Conservation (phyloP, 2,888 invertebrate species). For the Lasioglossum lativentre region DNA sequence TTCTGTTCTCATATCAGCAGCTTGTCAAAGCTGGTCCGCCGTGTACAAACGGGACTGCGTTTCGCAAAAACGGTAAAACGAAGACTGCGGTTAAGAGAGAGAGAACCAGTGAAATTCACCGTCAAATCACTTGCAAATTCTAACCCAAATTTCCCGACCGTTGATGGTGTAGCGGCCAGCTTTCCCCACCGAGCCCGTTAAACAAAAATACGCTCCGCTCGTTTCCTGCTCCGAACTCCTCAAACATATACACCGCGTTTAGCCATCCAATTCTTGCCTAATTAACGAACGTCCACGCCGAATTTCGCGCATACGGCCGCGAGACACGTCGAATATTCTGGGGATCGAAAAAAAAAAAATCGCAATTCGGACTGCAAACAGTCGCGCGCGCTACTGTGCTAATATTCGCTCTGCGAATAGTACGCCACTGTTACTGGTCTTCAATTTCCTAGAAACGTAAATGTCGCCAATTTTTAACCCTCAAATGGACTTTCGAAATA, state of each 20-base stretch:
- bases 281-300: slow-evolving; percentile 20
- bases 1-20: slow-evolving; percentile 36
- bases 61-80: slow-evolving; percentile 50
- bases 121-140: slow-evolving; percentile 47
- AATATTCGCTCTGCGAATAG: background rate
- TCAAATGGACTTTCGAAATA: background rate
- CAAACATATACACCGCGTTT: slow-evolving; percentile 35
- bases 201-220: slow-evolving; percentile 42
- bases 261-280: slow-evolving; percentile 34
- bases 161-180: background rate
- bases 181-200: slow-evolving; percentile 8
- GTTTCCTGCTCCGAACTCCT: slow-evolving; percentile 14
- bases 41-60: slow-evolving; percentile 35
- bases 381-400: background rate
- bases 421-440: background rate
- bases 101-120: slow-evolving; percentile 13
- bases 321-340: background rate
- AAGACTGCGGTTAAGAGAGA: slow-evolving; percentile 31
- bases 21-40: slow-evolving; percentile 43
- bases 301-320: slow-evolving; percentile 4
- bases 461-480: background rate
- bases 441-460: background rate
- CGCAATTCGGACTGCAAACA: background rate
- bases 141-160: slow-evolving; percentile 35
- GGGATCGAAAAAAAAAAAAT: background rate